Evolutionary conservation across 2,113 vertebrate genomes (phyloP).

Genomic region (Rostratula benghalensis): DNA sequence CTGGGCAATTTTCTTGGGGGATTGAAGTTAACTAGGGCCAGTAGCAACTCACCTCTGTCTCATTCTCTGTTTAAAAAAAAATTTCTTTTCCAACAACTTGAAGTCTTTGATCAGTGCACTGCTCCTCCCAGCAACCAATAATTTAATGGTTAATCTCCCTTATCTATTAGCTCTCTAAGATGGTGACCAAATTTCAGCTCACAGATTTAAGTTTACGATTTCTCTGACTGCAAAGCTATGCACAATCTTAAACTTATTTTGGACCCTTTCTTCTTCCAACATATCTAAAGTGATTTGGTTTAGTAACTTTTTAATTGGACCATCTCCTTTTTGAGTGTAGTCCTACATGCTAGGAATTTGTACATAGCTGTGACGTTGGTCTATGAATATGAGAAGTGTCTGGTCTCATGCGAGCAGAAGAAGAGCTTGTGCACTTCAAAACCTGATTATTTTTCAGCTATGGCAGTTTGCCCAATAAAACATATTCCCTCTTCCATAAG

Average conservation of each 20-base stretch:
- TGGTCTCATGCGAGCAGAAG: neutral
- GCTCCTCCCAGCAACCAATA: neutral
- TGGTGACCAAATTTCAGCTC: neutral
- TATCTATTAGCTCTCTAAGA: neutral
- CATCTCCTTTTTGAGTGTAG: neutral
- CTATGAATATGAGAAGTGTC: neutral
- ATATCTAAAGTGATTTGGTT: neutral
- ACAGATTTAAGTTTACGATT: neutral
- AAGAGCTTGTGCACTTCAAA: neutral
- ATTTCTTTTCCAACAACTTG: neutral
- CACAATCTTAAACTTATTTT: neutral
- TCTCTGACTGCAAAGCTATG: neutral
- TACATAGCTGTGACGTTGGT: neutral
- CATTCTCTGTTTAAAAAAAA: neutral
- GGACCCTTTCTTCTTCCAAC: neutral
- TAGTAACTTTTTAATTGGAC: neutral
- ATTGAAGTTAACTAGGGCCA: neutral
- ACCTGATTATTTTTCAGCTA: neutral
- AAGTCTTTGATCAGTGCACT: neutral
- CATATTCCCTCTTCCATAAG: neutral
- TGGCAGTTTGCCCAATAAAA: neutral
- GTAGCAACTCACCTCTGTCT: neutral
- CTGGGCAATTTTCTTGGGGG: conserved; percentile 6
- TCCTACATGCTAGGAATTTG: neutral
- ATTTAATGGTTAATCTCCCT: conserved; percentile 5